Evolutionary conservation across 2,797 vertebrate species (phyloP).

Genomic region (Gymnothorax reevesii): DNA sequence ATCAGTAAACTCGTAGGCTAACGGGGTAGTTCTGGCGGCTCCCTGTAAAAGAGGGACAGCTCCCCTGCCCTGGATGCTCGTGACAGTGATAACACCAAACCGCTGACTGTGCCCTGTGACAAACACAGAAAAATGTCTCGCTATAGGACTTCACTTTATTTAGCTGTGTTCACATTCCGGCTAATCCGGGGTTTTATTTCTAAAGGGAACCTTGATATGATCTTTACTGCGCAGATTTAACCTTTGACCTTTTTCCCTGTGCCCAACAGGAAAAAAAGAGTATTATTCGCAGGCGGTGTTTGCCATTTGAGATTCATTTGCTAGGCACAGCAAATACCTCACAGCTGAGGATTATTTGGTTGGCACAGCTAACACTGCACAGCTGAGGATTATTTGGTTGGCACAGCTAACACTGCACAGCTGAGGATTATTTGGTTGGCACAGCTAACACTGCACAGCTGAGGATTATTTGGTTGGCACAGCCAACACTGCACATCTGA

Average conservation of each 20-base stretch:
- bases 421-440: too few relatives aligned
- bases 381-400: too few relatives aligned
- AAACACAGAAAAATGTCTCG: constrained; percentile 1
- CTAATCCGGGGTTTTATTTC: constrained; percentile 1
- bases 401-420: too few relatives aligned
- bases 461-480: too few relatives aligned
- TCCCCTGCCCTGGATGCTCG: constrained; percentile 6
- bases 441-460: too few relatives aligned
- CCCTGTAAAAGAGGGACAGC: constrained; percentile 58
- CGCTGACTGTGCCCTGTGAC: constrained; percentile 9
- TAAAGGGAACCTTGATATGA: not conserved
- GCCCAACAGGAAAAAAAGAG: constrained; percentile 38
- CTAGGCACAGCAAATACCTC: not conserved
- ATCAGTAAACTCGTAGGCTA: constrained; percentile 66
- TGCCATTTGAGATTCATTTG: not conserved
- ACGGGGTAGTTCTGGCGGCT: constrained; percentile 68
- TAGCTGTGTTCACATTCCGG: constrained; percentile 32
- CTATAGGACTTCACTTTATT: constrained; percentile 1
- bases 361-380: too few relatives aligned
- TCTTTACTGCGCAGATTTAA: constrained; percentile 9
- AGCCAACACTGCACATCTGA: too few relatives aligned
- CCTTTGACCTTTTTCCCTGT: constrained; percentile 36
- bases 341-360: too few relatives aligned
- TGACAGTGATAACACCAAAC: constrained; percentile 46
- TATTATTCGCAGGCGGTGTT: constrained; percentile 55